Conservation (phyloP, 2,888 invertebrate genomes). For the Neoascia interrupta region DNA sequence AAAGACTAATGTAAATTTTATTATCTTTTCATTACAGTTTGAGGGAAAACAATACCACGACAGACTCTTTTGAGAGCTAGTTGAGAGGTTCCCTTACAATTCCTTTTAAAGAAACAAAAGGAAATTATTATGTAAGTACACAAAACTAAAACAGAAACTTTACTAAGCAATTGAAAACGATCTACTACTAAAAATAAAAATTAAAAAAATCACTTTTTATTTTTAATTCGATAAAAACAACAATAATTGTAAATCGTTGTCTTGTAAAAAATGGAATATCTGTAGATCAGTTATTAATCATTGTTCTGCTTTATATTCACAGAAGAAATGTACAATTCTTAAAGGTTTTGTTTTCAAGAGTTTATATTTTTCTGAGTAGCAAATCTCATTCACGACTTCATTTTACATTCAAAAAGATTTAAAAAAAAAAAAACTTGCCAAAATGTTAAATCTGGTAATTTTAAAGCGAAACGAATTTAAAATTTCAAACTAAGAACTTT, state of each 20-base stretch:
- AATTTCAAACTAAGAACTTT: neutral
- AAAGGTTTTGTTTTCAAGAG: neutral
- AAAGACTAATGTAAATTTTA: too few species aligned
- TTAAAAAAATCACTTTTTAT: neutral
- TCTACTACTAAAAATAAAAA: neutral
- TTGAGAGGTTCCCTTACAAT: conserved; percentile 65
- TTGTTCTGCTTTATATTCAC: conserved; percentile 59
- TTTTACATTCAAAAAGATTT: neutral
- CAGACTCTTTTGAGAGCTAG: conserved; percentile 66
- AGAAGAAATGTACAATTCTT: conserved; percentile 32
- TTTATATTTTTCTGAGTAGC: conserved; percentile 32
- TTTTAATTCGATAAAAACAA: too few species aligned
- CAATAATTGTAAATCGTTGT: too few species aligned
- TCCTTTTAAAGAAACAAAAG: conserved; percentile 60
- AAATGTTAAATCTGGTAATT: conserved; percentile 49
- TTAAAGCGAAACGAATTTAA: neutral
- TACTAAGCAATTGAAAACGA: too few species aligned
- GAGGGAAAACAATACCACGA: conserved; percentile 53
- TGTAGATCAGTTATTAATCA: conserved; percentile 53
- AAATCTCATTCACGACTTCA: neutral
- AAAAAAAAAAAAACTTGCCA: conserved; percentile 12
- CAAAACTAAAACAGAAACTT: neutral
- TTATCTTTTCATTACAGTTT: conserved; percentile 41
- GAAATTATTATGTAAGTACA: conserved; percentile 61
- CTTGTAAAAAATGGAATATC: conserved; percentile 41